Evolutionary conservation across 2,797 vertebrate species (phyloP).

Genomic region (Mormyrus proboscirostris): DNA sequence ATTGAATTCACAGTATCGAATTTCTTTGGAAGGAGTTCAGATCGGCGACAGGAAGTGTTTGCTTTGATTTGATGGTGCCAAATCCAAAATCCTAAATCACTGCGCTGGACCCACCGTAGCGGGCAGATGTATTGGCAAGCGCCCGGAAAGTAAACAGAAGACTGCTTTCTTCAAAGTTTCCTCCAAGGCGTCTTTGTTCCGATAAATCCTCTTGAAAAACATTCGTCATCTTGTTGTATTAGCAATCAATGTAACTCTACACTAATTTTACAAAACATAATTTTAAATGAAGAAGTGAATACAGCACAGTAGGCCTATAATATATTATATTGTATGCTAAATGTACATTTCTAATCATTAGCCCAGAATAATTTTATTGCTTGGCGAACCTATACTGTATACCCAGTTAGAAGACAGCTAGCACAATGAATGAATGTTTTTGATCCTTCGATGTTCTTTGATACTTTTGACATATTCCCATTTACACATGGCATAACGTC

Average conservation of each 20-base stretch:
- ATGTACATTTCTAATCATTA: background rate
- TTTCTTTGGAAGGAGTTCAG: background rate
- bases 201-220: background rate
- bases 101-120: background rate
- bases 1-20: background rate
- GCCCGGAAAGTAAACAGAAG: background rate
- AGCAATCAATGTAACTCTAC: background rate
- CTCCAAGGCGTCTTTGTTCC: constrained; percentile 11
- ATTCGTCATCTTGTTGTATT: background rate
- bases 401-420: background rate
- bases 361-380: background rate
- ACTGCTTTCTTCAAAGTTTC: background rate
- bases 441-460: background rate
- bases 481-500: background rate
- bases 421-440: background rate
- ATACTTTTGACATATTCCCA: background rate
- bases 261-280: background rate
- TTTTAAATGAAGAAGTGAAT: background rate
- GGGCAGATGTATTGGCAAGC: background rate
- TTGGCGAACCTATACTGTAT: background rate
- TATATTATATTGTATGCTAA: background rate
- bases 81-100: background rate
- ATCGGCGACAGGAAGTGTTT: background rate
- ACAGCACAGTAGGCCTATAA: background rate
- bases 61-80: background rate